Base-by-base conservation (phyloP, 2,113 vertebrate species). In the Poecile atricapillus region DNA sequence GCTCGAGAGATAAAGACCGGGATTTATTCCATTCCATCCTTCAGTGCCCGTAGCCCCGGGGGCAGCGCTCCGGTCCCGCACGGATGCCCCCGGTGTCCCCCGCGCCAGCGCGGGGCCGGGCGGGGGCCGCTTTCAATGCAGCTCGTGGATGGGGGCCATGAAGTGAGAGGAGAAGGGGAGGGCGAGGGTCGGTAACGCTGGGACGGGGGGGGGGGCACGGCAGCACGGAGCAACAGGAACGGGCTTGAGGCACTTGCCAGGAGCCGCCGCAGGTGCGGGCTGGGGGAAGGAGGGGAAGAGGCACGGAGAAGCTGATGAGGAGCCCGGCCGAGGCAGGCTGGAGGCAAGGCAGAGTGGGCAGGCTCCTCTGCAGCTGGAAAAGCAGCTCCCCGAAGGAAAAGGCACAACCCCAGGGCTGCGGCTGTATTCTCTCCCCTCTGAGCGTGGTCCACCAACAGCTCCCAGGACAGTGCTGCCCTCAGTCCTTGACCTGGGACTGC, bases 131-230 rank as follows among this genome's bases (percentile, higher is more conserved):
- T 46, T 28, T 10, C 46, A 5, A 1, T n/a, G 52, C 68, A 9
- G 37, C 44, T 28, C 6, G 18, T 19, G 23, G 28, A 62, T 3
- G 25, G 53, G 37, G 24, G 14, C 2, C 47, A n/a, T 1, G 59
- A 21, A 56, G n/a, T 0, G 30, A 7, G 19, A 27, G 44, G 7
- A 17, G 13, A 0, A 22, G 6, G 12, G 47, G 15, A 28, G 39
- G 55, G 19, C 8, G 39, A 15, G 20, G 33, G 77, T 4, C 11
- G 11, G 52, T 5, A 13, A 39, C 10, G 12, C 41, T 2, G 60
- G 49, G 35, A 30, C 41, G 4, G 22, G 67, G 35, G 10, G 67
- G 33, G 35, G 10, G 67, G 33, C 25, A 50, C 22, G 1, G 8
- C 8, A 58, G 59, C 49, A n/a, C 4, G 1, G 43, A 63, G 53